Evolutionary conservation across 2,113 vertebrate genomes (phyloP), one percentile per base, ranked within the genome.

Genomic region (Vimba vimba): DNA sequence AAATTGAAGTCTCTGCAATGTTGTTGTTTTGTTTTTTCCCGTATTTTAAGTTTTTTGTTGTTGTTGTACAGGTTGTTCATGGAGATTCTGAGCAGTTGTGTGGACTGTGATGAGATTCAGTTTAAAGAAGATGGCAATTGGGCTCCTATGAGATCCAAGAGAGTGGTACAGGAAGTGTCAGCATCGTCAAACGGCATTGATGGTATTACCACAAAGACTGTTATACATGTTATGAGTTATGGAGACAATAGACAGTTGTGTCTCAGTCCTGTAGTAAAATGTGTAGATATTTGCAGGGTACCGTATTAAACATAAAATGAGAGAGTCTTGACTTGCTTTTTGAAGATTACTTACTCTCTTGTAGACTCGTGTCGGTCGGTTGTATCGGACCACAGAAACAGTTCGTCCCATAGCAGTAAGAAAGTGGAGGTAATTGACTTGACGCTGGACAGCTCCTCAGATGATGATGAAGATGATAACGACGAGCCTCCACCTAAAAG

Each of bases 31-130:
- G 6, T 11, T 36, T 47, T 66, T 84, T 15, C 1, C 30, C 2
- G 86, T 9, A 19, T 77, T 43, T 27, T 79, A 17, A 33, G 33
- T 33, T 33, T 33, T 91, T 36, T 75, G 39, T 43, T 43, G 43
- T 43, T 10, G 43, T 1, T 84, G 87, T 80, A 5, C 91, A 99
- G 98, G 85, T 95, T 99, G 90, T 99, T 99, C 92, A 99, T 99
- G 98, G 98, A 99, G 91, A 99, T 99, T 92, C 92, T 99, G 85
- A 99, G 97, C 91, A 98, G 96, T 84, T 99, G 97, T 71, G 96
- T 96, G 85, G 98, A 99, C 85, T 99, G 97, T 90, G 98, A 99
- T 87, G 98, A 99, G 88, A 99, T 99, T 89, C 98, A 99, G 91
- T 99, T 99, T 80, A 98, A 98, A 89, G 98, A 99, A 86, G 98